Conservation (phyloP, 2,797 vertebrate species). For the Poeciliopsis infans region DNA sequence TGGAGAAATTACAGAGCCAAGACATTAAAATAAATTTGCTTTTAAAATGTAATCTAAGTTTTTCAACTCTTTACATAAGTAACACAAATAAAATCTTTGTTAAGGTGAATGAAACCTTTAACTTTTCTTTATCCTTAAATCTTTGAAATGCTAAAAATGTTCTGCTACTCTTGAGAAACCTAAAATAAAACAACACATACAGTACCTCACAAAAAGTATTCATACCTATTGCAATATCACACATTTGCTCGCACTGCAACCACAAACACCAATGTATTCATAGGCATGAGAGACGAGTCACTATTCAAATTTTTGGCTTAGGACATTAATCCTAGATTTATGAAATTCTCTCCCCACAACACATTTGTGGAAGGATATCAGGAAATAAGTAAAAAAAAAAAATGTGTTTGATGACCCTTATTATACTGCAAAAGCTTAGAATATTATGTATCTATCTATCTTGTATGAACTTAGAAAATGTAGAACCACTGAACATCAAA, state of each 20-base stretch:
- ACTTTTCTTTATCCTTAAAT: neutral
- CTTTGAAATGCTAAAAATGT: neutral
- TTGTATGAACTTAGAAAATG: neutral
- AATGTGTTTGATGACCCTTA: neutral
- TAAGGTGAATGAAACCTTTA: neutral
- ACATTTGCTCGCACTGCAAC: neutral
- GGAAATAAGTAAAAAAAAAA: neutral
- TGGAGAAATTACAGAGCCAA: constrained; percentile 53
- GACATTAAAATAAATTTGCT: constrained; percentile 53
- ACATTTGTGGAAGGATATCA: neutral
- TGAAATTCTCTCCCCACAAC: neutral
- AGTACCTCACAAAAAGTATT: neutral
- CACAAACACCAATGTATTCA: neutral
- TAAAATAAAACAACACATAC: neutral
- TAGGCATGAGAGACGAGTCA: neutral
- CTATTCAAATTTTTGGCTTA: neutral
- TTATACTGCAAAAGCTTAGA: constrained; percentile 1
- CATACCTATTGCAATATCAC: neutral
- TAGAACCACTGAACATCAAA: neutral
- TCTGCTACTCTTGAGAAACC: neutral
- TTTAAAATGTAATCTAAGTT: constrained; percentile 38
- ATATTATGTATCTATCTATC: neutral
- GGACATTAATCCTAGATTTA: neutral
- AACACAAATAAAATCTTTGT: constrained; percentile 26
- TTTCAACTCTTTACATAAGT: constrained; percentile 46